Evolutionary conservation across 2,888 invertebrate species (phyloP).

Genomic region (Sisyra nigra): DNA sequence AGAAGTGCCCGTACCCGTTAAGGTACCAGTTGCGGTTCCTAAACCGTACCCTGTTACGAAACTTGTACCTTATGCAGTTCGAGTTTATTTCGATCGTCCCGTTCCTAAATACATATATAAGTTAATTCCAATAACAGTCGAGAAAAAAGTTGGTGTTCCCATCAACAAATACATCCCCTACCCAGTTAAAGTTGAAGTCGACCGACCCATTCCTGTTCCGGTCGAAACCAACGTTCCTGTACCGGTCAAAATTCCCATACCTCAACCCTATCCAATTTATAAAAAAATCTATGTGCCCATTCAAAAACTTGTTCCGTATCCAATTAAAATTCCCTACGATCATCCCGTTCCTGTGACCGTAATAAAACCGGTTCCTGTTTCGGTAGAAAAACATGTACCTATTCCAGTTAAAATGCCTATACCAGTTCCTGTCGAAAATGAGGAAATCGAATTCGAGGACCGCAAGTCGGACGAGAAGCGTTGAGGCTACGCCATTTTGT

Average conservation of each 20-base stretch:
- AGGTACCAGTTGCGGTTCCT: slow-evolving; percentile 6
- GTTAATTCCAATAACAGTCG: slow-evolving; percentile 6
- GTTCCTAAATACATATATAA: slow-evolving; percentile 7
- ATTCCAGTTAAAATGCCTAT: slow-evolving; percentile 37
- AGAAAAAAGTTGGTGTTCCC: slow-evolving; percentile 6
- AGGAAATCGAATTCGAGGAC: background rate
- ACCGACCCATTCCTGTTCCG: slow-evolving; percentile 32
- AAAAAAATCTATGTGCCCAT: slow-evolving; percentile 36
- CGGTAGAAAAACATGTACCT: slow-evolving; percentile 33
- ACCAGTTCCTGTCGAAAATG: slow-evolving; percentile 29
- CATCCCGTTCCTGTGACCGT: slow-evolving; percentile 41
- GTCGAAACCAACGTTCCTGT: slow-evolving; percentile 28
- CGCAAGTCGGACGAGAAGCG: background rate
- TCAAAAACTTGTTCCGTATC: slow-evolving; percentile 45
- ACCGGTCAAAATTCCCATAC: slow-evolving; percentile 15
- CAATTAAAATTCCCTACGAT: slow-evolving; percentile 41
- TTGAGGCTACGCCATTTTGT: background rate
- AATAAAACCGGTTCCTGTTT: slow-evolving; percentile 38
- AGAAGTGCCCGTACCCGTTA: slow-evolving; percentile 6
- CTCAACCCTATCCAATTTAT: slow-evolving; percentile 5
- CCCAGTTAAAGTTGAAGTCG: slow-evolving; percentile 40
- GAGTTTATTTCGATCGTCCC: slow-evolving; percentile 5
- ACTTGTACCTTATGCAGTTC: slow-evolving; percentile 8
- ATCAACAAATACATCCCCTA: slow-evolving; percentile 8
- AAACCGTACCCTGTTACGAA: slow-evolving; percentile 7